Evolutionary conservation across 37 sponge, comb jelly and placozoan species (phyloP), one percentile per base, ranked within the genome.

Genomic region (Cladorhizidae sp.): DNA sequence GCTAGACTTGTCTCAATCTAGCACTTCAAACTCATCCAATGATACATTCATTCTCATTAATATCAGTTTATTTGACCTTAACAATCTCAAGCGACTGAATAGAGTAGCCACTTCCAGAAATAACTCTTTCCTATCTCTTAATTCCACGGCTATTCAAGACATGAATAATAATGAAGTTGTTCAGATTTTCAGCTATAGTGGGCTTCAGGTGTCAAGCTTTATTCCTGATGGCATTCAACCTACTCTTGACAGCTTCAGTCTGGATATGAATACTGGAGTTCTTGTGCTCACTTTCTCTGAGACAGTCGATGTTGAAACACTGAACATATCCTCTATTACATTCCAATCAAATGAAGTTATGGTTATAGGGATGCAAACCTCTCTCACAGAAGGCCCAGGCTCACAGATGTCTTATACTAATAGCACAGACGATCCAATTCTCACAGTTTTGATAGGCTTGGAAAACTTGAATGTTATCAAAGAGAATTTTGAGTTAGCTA

Each of bases 401-500:
- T 74, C 86, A 0, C 25, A 59, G 45, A 59, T 52, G 17, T 81
- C 88, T 0, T 62, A 71, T 26, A 39, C 88, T 5, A 81, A 80
- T 33, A 76, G 81, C 72, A 57, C 79, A 3, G 91, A 94, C 63
- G 85, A 84, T 74, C 76, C 91, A 6, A 62, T 88, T 11, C 38
- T 89, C 1, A 55, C 70, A 3, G 78, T 93, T 15, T 71, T 55
- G 57, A 59, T 96, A 18, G 89, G 91, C 21, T 63, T 25, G 17
- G 40, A 22, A 18, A 91, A 96, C 69, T 74, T 90, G 43, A 96
- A 96, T 76, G 79, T 75, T 43, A 81, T 96, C 36, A 96, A 96
- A 75, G 43, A 57, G 32, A 54, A 88, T 14, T 87, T 64, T 77
- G 75, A 70, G 41, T 62, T 96, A 49, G 94, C 89, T 25, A 96